Base-by-base conservation (phyloP, 37 sponge, comb jelly and placozoan species). In the Hormiphora californensis region DNA sequence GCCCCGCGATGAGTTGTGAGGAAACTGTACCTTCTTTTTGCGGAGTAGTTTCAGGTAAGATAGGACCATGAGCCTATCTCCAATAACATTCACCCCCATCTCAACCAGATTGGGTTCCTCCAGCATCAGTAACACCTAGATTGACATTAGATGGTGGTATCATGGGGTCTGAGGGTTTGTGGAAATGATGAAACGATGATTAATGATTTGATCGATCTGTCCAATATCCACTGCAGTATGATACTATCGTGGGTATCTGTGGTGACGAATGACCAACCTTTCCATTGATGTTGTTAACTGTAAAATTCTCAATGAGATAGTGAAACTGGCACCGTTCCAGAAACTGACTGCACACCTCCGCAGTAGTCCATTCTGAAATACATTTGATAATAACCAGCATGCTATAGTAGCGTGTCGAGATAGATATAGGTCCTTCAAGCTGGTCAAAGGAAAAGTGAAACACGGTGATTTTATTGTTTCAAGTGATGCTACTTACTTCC, bases 51-150 rank as follows among this genome's bases (percentile, higher is more conserved):
- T 73, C 28, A 73, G 81, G 44, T 32, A 73, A 28, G 46, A 43
- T 22, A 73, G 31, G 12, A 73, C 43, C 81, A 73, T 73, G n/a
- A 73, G 81, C 23, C 81, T 39, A 46, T 73, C 81, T 3, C 81
- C 81, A n/a, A 73, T 73, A 15, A 73, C 81, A 40, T 25, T 73
- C 8, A 73, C 81, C 5, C 81, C 81, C 81, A 73, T 73, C 81
- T 73, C 81, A 1, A 73, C 81, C 44, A 73, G 38, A 28, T 73
- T 73, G 27, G 46, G 40, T 28, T 73, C 81, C 22, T 73, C 81
- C 35, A 73, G 5, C 81, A 73, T 73, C 46, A 73, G 81, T 33
- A 73, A 41, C 27, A 73, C 81, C 81, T 73, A 46, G 3, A 36
- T n/a, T n/a, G n/a, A n/a, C n/a, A n/a, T n/a, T n/a, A n/a, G n/a